Evolutionary conservation across 2,797 vertebrate genomes (phyloP).

Genomic region (Dryobates pubescens): DNA sequence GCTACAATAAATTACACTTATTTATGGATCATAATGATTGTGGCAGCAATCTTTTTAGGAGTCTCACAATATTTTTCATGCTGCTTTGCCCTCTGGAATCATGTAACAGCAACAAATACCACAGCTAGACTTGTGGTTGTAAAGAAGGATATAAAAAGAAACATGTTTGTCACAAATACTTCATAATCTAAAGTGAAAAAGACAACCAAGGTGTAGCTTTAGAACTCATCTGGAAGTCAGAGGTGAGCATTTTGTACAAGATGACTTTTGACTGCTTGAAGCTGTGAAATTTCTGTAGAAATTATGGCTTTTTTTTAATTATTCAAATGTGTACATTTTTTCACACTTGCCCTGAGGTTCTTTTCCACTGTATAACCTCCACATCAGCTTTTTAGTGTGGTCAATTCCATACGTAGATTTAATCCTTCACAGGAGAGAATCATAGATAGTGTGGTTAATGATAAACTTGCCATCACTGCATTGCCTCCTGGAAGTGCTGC

Average conservation of each 20-base stretch:
- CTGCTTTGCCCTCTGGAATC: neutral
- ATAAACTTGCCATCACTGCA: neutral
- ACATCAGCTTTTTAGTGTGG: neutral
- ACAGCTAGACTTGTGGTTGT: neutral
- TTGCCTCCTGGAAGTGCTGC: neutral
- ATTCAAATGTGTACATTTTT: neutral
- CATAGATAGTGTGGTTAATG: rapidly evolving
- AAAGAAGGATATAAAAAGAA: neutral
- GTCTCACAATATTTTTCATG: neutral
- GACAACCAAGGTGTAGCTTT: neutral
- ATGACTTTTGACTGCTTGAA: neutral
- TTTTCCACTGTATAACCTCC: neutral
- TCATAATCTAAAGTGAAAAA: neutral
- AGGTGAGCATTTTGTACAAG: neutral
- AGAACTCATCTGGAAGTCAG: neutral
- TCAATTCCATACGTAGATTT: neutral
- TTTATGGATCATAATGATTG: neutral
- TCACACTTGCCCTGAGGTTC: neutral
- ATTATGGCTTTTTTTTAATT: neutral
- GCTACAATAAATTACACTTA: neutral
- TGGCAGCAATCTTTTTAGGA: neutral
- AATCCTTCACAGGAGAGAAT: neutral
- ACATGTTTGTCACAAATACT: neutral
- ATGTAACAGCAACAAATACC: neutral
- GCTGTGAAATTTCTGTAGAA: neutral